Evolutionary conservation across 2,113 vertebrate species (phyloP), one percentile per base, ranked within the genome.

Genomic region (Ascaphus truei): DNA sequence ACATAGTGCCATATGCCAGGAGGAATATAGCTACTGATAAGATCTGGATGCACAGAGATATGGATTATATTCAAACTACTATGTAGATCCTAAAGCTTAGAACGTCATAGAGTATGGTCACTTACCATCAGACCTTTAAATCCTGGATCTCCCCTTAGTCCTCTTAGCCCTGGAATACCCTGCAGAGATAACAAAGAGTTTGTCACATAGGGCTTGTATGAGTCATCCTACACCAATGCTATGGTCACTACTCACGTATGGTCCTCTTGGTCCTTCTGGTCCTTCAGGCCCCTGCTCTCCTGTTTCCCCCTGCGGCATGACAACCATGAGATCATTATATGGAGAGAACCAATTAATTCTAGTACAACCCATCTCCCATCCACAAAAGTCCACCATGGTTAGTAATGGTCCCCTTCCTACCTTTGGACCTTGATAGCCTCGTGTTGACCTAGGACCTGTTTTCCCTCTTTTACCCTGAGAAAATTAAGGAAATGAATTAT

Each of bases 381-480:
- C 11, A 25, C 23, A 26, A 11, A 25, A 3, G 10, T n/a, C 7
- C 23, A 50, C n/a, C n/a, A n/a, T n/a, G 20, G 5, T 30, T 34
- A 20, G 8, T 2, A 13, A n/a, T n/a, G n/a, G n/a, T n/a, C n/a
- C n/a, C n/a, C 6, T 3, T 68, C 85, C 33, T 84, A 96, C 94
- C 92, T 93, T 90, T 68, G 73, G 80, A 76, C 94, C 94, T 67
- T 76, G 78, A 39, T 81, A 76, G 3, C 93, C 94, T 31, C 93
- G 81, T 0, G 63, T 75, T 1, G 88, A 87, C 64, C 89, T 82
- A 50, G 74, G 71, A 39, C 93, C 93, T 2, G 80, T 82, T 72
- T 87, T 96, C 20, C 93, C 94, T 58, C 89, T 77, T 79, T 88
- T 94, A 23, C 93, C 93, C 94, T 96, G 79, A 25, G 15, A 56